phyloP scores from a whole-genome alignment of 2,113 vertebrate genomes.

The Lagopus muta region DNA sequence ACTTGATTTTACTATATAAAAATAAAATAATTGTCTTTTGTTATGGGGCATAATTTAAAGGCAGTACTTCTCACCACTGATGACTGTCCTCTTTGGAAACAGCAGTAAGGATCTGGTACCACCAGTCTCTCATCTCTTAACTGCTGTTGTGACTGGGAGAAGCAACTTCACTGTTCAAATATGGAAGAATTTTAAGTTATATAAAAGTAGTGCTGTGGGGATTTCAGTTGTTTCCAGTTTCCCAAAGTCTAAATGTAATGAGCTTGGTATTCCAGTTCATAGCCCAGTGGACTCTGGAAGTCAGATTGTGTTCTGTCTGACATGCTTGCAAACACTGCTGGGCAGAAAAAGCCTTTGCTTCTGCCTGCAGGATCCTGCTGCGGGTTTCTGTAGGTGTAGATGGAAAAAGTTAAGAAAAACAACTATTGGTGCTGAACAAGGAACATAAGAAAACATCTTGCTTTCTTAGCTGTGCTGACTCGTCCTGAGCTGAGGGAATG shows the following conservation, averaged over 20 bases:
- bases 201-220: not conserved
- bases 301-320: not conserved
- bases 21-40: not conserved
- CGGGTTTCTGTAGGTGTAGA: not conserved
- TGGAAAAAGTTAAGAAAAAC: not conserved
- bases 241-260: not conserved
- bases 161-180: not conserved
- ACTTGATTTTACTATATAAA: not conserved
- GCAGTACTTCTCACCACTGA: not conserved
- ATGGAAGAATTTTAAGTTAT: not conserved
- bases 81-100: not conserved
- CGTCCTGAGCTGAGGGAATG: not conserved
- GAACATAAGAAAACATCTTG: not conserved
- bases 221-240: slow-evolving; percentile 1
- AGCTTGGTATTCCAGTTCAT: not conserved
- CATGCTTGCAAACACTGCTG: not conserved
- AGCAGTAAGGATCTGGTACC: not conserved
- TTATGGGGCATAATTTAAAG: not conserved
- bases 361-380: not conserved
- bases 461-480: not conserved
- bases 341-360: not conserved
- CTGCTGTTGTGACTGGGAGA: not conserved
- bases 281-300: not conserved
- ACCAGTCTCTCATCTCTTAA: not conserved
- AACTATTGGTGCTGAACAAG: not conserved